These are phyloP conservation scores for Sepiola atlantica DNA, from an alignment of 2,888 invertebrate species.

Conservation along the genomic window DNA sequence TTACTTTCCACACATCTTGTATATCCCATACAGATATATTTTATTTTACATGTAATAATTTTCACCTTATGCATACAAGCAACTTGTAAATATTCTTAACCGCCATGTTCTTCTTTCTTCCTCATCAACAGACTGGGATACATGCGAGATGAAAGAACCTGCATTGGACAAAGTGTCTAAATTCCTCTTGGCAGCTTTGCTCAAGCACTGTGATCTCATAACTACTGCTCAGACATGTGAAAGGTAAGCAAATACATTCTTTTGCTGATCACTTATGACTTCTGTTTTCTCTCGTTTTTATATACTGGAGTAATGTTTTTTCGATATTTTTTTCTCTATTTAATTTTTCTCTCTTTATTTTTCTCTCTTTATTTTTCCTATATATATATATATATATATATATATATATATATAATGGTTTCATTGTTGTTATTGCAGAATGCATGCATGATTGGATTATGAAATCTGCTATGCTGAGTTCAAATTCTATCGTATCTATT, in stretches of 20 bases:
- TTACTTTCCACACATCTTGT: too few relatives aligned
- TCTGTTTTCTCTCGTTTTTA: not conserved
- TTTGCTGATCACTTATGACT: not conserved
- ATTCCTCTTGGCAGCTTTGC: slow-evolving; percentile 77
- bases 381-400: too few relatives aligned
- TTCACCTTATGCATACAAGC: not conserved
- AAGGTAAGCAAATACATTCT: slow-evolving; percentile 67
- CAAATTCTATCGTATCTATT: too few relatives aligned
- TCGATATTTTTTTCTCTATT: too few relatives aligned
- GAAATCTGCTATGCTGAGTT: too few relatives aligned
- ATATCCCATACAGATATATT: too few relatives aligned
- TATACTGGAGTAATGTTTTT: not conserved
- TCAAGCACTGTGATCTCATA: slow-evolving; percentile 78
- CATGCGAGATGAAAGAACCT: slow-evolving; percentile 74
- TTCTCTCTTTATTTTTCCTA: too few relatives aligned
- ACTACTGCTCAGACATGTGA: slow-evolving; percentile 72
- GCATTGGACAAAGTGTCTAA: slow-evolving; percentile 77
- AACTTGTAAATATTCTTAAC: not conserved
- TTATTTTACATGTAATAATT: not conserved
- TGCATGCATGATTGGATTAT: too few relatives aligned
- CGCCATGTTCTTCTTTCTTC: not conserved
- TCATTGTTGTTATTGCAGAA: not conserved
- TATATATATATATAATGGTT: not conserved
- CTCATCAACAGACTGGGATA: slow-evolving; percentile 76
- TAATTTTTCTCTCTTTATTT: not conserved